Conservation (phyloP, 2,113 vertebrate genomes). For the Diglossa brunneiventris region DNA sequence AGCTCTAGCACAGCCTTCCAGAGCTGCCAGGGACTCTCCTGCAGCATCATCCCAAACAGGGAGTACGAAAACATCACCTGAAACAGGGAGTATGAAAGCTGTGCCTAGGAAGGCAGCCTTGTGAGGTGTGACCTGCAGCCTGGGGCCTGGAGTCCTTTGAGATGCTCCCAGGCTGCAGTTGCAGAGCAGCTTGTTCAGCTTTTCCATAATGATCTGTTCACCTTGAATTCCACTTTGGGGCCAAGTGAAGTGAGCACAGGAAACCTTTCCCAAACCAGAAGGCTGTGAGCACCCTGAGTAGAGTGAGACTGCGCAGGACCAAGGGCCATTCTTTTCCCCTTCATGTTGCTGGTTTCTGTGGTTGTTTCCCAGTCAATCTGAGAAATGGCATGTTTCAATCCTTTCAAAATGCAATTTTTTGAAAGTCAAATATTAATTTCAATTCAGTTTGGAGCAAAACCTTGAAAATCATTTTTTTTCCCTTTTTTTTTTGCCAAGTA, state of each 20-base stretch:
- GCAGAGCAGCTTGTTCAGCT: background rate
- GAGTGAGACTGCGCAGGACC: background rate
- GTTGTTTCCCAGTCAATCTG: background rate
- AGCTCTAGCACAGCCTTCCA: background rate
- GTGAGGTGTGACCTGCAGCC: accelerated
- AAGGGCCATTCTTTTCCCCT: background rate
- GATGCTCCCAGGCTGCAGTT: background rate
- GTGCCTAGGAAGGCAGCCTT: background rate
- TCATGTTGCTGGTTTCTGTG: background rate
- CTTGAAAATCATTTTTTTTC: background rate
- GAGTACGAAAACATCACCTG: background rate
- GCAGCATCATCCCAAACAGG: background rate
- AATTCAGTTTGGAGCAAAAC: background rate
- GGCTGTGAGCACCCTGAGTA: background rate
- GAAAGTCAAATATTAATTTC: background rate
- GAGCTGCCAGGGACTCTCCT: background rate
- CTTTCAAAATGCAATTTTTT: background rate
- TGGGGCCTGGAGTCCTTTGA: background rate
- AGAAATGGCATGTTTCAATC: background rate
- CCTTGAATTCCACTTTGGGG: background rate
- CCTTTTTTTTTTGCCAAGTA: background rate
- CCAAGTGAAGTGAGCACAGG: background rate
- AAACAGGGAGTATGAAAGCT: background rate
- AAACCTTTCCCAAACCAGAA: background rate
- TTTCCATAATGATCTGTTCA: background rate